Evolutionary conservation across 1,140 invertebrate genomes (phyloP), one percentile per base, ranked within the genome.

Genomic region (Drosophila willistoni): DNA sequence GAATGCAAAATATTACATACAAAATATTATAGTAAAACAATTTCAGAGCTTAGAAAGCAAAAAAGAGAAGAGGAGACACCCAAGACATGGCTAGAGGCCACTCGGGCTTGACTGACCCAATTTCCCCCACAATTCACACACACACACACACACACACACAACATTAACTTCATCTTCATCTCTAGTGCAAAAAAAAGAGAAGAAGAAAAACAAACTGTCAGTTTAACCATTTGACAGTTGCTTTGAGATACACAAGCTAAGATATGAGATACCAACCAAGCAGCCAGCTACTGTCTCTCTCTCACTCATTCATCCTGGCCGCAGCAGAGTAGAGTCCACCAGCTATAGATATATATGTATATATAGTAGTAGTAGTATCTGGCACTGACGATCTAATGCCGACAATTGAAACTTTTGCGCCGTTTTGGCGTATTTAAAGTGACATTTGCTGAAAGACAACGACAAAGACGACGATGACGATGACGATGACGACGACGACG

Each of bases 391-490:
- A 78, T 77, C 76, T 72, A 42, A 13, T 63, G 33, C 55, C 83
- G 70, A 78, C 83, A 86, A 86, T 86, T 86, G 83, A 86, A 86
- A 87, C 83, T 86, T 86, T 87, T 87, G 83, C 84, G 77, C 84
- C 73, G 74, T 89, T 89, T 87, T 87, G 84, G 83, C 83, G 83
- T 87, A 87, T 87, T 80, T 87, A 89, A 87, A 87, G 84, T 87
- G 83, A 89, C 83, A 87, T 87, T 89, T 68, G 83, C 66, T 87
- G 83, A 87, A 84, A 87, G 83, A 74, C 68, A 64, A 47, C 76
- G 42, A 47, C 68, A 68, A 70, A 57, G 68, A 64, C 76, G 56
- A 69, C 34, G 44, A 25, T 3, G 22, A 25, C 4, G 22, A 19
- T 3, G 22, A 25, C 4, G 22, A 19, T 19, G 19, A 19, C 19